These are phyloP conservation scores for Drosophila koepferae DNA, from an alignment of 2,888 invertebrate species.

Conservation along the genomic window DNA sequence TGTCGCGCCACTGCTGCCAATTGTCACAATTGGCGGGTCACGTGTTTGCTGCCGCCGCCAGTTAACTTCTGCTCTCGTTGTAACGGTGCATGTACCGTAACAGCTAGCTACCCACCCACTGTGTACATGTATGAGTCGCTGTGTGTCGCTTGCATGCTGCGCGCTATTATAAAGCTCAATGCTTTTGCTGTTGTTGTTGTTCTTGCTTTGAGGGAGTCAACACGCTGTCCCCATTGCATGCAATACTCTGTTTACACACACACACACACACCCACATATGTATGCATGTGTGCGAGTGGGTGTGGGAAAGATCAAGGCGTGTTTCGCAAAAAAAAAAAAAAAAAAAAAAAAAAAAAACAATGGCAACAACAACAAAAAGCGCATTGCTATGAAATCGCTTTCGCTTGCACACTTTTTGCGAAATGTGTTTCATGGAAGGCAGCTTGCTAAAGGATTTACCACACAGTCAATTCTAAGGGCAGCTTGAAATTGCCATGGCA, in stretches of 20 bases:
- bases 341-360: conserved; percentile 48
- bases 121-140: background rate
- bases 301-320: conserved; percentile 78
- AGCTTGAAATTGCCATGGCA: conserved; percentile 2
- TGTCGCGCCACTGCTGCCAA: conserved; percentile 75
- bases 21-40: conserved; percentile 78
- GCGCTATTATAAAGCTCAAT: conserved; percentile 63
- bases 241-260: conserved; percentile 41
- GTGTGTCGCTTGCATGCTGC: conserved; percentile 75
- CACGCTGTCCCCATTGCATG: conserved; percentile 60
- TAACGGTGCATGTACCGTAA: conserved; percentile 75
- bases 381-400: conserved; percentile 42
- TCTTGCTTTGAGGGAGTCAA: conserved; percentile 61
- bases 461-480: background rate
- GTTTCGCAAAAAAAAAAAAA: conserved; percentile 50
- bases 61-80: conserved; percentile 80
- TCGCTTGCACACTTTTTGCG: conserved; percentile 18
- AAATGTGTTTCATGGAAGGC: background rate
- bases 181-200: conserved; percentile 31
- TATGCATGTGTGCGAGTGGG: conserved; percentile 42
- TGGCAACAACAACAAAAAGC: conserved; percentile 48
- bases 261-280: background rate
- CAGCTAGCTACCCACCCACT: conserved; percentile 27
- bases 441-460: conserved; percentile 31
- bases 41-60: conserved; percentile 74